Evolutionary conservation across 2,888 invertebrate species (phyloP).

Genomic region (Stegana nigrithorax): DNA sequence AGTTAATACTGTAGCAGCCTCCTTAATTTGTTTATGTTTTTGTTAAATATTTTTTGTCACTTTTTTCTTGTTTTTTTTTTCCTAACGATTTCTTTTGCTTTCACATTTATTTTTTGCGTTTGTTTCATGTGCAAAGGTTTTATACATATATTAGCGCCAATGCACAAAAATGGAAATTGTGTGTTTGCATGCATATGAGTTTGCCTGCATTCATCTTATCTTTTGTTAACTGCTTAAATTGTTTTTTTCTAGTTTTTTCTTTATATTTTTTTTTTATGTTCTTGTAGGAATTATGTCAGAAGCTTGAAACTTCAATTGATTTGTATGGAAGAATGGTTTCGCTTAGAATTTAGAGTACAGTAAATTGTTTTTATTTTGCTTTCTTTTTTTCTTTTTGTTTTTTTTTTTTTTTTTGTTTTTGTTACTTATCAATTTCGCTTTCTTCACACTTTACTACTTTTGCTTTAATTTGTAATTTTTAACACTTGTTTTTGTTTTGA

Average conservation of each 20-base stretch:
- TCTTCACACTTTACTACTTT: neutral
- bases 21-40: slow-evolving; percentile 38
- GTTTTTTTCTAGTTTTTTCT: neutral
- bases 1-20: slow-evolving; percentile 64
- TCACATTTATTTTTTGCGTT: slow-evolving; percentile 1
- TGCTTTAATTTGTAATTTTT: slow-evolving; percentile 10
- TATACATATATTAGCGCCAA: slow-evolving; percentile 23
- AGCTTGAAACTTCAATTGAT: no score
- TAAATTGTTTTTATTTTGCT: slow-evolving; percentile 36
- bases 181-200: no score
- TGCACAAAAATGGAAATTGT: slow-evolving; percentile 11
- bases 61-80: slow-evolving; percentile 22
- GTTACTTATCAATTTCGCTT: neutral
- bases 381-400: slow-evolving; percentile 30
- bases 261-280: neutral
- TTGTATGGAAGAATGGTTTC: slow-evolving; percentile 7
- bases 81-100: slow-evolving; percentile 6
- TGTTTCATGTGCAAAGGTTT: slow-evolving; percentile 41
- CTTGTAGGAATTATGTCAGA: no score
- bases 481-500: slow-evolving; percentile 39
- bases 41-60: slow-evolving; percentile 25
- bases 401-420: neutral
- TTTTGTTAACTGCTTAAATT: neutral
- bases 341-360: slow-evolving; percentile 30
- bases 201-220: no score